Evolutionary conservation across 2,888 invertebrate genomes (phyloP).

Genomic region (Drosophila kambysellisi): DNA sequence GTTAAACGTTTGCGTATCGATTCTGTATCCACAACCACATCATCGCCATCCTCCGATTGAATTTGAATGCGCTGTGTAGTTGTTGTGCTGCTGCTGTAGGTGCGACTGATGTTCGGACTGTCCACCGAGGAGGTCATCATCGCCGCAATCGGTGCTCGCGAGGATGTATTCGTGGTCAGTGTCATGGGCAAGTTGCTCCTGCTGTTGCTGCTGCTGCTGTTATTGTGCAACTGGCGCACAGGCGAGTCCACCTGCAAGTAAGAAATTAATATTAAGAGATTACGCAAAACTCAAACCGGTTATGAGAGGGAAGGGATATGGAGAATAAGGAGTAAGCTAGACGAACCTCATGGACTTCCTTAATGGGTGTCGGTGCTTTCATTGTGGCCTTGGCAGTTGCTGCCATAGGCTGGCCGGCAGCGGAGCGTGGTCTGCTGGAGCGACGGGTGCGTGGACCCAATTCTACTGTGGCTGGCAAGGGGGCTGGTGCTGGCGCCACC

Average conservation of each 20-base stretch:
- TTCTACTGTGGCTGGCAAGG: conserved; percentile 13
- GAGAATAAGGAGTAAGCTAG: background rate
- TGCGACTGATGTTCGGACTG: conserved; percentile 70
- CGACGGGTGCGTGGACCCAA: conserved; percentile 82
- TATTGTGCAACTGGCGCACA: conserved; percentile 26
- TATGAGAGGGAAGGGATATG: background rate
- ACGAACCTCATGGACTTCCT: conserved; percentile 77
- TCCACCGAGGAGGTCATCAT: conserved; percentile 73
- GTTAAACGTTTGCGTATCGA: conserved; percentile 81
- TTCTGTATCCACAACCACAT: conserved; percentile 70
- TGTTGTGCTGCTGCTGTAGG: conserved; percentile 69
- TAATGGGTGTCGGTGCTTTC: conserved; percentile 72
- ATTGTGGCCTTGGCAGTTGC: conserved; percentile 52
- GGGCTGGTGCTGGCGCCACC: conserved; percentile 32
- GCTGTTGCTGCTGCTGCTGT: conserved; percentile 42
- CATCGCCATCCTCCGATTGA: conserved; percentile 65
- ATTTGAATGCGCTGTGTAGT: conserved; percentile 81
- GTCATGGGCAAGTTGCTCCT: conserved; percentile 71
- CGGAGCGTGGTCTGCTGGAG: conserved; percentile 86
- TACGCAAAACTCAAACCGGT: conserved; percentile 1
- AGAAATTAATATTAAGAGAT: background rate
- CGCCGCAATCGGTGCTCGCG: conserved; percentile 50
- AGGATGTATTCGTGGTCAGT: conserved; percentile 77
- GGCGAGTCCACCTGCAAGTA: conserved; percentile 43
- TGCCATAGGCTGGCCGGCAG: conserved; percentile 62